A percentile compares a stretch with the other conserved stretches of the same genome.
phyloP scores from a whole-genome alignment of 2,888 invertebrate species.

The Liposcelis brunnea region DNA sequence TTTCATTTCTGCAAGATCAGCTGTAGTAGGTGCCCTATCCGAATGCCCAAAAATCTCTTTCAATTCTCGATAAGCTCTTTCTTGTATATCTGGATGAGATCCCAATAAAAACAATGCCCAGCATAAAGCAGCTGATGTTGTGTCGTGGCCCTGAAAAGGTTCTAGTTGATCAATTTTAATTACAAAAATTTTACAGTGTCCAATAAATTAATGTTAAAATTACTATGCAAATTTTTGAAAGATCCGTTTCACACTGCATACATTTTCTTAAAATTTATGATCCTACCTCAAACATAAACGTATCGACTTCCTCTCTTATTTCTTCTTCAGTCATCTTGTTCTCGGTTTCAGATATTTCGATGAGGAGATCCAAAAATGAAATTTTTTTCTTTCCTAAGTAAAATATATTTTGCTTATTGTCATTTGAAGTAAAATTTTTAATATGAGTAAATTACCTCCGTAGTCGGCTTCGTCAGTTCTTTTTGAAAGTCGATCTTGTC shows the following conservation, averaged over 20 bases:
- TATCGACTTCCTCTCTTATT: constrained; percentile 34
- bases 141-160: constrained; percentile 29
- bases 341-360: not conserved
- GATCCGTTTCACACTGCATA: too few relatives aligned
- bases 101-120: constrained; percentile 35
- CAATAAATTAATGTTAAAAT: too few relatives aligned
- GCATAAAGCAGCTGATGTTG: constrained; percentile 37
- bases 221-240: too few relatives aligned
- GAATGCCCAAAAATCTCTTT: constrained; percentile 14
- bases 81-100: constrained; percentile 30
- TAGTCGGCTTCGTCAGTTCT: too few relatives aligned
- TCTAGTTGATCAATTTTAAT: too few relatives aligned
- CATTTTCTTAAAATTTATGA: too few relatives aligned
- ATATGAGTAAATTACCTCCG: too few relatives aligned
- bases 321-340: constrained; percentile 21
- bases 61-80: constrained; percentile 29
- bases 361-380: not conserved
- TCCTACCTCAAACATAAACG: constrained; percentile 31
- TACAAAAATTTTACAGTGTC: too few relatives aligned
- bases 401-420: too few relatives aligned
- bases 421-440: too few relatives aligned
- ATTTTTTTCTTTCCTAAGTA: not conserved
- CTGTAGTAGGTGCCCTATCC: constrained; percentile 3
- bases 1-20: too few relatives aligned
- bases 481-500: too few relatives aligned